phyloP scores from a whole-genome alignment of 2,888 invertebrate genomes.

The Vanessa cardui region DNA sequence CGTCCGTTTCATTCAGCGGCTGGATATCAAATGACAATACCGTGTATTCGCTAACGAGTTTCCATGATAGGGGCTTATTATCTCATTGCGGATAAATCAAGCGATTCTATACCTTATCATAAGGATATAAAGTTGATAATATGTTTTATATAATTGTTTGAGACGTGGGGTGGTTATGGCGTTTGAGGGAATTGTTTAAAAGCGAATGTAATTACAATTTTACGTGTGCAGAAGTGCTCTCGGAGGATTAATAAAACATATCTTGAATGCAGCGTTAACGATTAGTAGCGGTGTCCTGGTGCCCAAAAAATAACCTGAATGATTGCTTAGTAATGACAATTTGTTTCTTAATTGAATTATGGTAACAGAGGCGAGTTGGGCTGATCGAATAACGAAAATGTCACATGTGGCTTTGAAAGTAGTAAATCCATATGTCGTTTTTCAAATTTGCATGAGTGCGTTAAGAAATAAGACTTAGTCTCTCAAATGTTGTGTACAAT shows the following conservation, averaged over 20 bases:
- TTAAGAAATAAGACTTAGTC: too few species aligned
- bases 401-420: too few species aligned
- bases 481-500: too few species aligned
- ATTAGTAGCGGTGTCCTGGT: conserved; percentile 26
- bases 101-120: conserved; percentile 54
- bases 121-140: conserved; percentile 39
- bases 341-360: not conserved
- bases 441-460: too few species aligned
- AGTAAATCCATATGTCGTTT: too few species aligned
- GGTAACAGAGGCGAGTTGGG: too few species aligned
- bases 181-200: conserved; percentile 69
- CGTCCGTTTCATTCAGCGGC: conserved; percentile 54
- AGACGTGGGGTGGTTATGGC: conserved; percentile 56
- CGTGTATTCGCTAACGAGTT: conserved; percentile 73
- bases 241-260: conserved; percentile 45
- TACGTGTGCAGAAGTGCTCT: conserved; percentile 49
- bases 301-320: not conserved
- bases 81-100: conserved; percentile 47
- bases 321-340: not conserved
- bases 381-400: too few species aligned
- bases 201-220: conserved; percentile 60
- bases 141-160: not conserved
- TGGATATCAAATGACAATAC: conserved; percentile 73
- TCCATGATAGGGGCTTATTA: conserved; percentile 62
- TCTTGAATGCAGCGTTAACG: conserved; percentile 36